A percentile compares a stretch with the other conserved stretches of the same genome.
These are phyloP conservation scores for Chitala chitala DNA, from an alignment of 2,113 vertebrate genomes.

Conservation along the genomic window DNA sequence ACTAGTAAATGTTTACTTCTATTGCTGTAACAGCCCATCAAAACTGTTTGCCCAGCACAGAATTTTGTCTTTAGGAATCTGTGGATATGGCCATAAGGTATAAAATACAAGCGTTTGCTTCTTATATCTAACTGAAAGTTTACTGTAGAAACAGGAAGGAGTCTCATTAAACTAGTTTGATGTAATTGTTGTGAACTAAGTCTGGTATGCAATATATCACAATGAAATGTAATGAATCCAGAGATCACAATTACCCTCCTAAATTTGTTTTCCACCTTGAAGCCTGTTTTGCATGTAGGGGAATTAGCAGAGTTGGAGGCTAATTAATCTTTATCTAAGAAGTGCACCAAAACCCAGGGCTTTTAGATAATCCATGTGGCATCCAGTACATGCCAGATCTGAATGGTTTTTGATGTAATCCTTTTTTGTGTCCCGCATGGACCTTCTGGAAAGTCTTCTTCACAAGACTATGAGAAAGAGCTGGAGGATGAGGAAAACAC, in stretches of 20 bases:
- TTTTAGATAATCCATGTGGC: constrained; percentile 15
- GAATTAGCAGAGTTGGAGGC: neutral
- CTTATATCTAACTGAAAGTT: neutral
- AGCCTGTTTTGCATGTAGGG: constrained; percentile 20
- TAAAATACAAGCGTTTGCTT: constrained; percentile 12
- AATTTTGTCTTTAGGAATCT: neutral
- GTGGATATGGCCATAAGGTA: neutral
- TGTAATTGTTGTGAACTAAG: neutral
- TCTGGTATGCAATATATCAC: constrained; percentile 1
- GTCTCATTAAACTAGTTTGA: constrained; percentile 25
- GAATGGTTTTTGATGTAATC: neutral
- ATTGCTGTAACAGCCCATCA: neutral
- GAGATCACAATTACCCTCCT: constrained; percentile 12
- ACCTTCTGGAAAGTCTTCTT: neutral
- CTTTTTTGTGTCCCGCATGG: neutral
- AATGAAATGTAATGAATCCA: constrained; percentile 19
- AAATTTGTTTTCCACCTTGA: constrained; percentile 2
- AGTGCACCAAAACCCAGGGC: neutral
- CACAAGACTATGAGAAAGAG: neutral
- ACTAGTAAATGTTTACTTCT: neutral
- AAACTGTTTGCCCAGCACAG: neutral
- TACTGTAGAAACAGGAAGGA: neutral
- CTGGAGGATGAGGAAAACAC: neutral
- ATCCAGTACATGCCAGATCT: neutral
- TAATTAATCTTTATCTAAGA: constrained; percentile 27